Conservation (phyloP, 2,797 vertebrate genomes). For the Sciurus vulgaris region DNA sequence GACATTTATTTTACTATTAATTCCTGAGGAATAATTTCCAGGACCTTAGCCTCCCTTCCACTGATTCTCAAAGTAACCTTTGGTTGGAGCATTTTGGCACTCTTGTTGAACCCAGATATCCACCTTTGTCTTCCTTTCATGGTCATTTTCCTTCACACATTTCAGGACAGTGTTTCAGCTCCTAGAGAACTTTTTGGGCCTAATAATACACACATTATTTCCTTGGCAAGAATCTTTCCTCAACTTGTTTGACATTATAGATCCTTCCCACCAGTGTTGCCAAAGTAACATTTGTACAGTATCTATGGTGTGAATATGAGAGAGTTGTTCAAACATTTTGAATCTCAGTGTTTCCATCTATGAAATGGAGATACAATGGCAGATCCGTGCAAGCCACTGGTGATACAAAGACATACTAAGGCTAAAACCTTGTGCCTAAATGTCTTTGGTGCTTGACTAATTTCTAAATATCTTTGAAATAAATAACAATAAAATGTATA, state of each 20-base stretch:
- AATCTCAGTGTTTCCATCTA: not conserved
- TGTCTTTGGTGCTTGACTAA: not conserved
- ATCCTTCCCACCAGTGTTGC: not conserved
- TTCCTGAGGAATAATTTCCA: not conserved
- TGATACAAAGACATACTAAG: not conserved
- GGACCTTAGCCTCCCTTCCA: not conserved
- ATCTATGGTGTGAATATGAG: not conserved
- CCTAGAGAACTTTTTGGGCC: not conserved
- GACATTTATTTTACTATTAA: not conserved
- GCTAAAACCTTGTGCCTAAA: not conserved
- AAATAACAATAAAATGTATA: not conserved
- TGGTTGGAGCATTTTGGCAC: not conserved
- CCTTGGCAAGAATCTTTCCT: not conserved
- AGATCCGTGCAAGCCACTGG: not conserved
- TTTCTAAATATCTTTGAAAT: not conserved
- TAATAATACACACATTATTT: not conserved
- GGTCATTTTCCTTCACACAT: not conserved
- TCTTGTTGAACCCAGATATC: not conserved
- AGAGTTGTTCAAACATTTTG: not conserved
- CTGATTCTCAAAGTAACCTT: not conserved
- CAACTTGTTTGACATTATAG: not conserved
- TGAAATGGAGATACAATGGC: not conserved
- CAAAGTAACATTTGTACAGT: not conserved
- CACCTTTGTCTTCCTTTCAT: not conserved
- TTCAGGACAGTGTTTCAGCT: not conserved